Percentiles rank a stretch among this genome's conserved stretches.
Evolutionary conservation across 53 echinoderm and acorn worm genomes (phyloP).

Genomic region (Apostichopus leukothele): DNA sequence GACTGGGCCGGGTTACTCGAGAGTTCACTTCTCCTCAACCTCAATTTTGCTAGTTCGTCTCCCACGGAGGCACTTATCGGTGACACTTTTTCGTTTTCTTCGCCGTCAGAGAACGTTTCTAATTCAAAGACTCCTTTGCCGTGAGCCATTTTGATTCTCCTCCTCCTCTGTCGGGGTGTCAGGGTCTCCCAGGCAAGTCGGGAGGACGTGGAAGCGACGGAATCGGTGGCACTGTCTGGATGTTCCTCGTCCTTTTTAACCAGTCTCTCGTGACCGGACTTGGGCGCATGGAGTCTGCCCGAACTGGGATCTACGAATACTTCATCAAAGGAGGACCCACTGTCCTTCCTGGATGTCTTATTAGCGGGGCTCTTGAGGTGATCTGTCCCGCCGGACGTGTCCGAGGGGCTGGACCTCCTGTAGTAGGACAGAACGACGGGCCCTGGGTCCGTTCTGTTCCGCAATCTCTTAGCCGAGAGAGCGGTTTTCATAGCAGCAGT

Average conservation of each 20-base stretch:
- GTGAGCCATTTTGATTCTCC: slow-evolving; percentile 80
- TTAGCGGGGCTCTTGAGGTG: slow-evolving; percentile 28
- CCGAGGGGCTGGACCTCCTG: slow-evolving; percentile 44
- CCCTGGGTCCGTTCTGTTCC: slow-evolving; percentile 83
- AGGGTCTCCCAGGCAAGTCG: slow-evolving; percentile 89
- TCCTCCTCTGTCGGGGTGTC: slow-evolving; percentile 80
- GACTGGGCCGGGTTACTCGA: slow-evolving; percentile 1
- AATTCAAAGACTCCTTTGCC: slow-evolving; percentile 37
- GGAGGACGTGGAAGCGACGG: slow-evolving; percentile 67
- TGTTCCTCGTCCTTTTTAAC: slow-evolving; percentile 75
- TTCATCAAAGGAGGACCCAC: slow-evolving; percentile 67
- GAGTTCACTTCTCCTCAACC: neutral
- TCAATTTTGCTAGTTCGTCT: neutral
- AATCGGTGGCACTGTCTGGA: slow-evolving; percentile 77
- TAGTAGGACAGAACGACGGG: slow-evolving; percentile 45
- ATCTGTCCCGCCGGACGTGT: slow-evolving; percentile 54
- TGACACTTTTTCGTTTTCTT: slow-evolving; percentile 4
- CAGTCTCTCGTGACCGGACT: slow-evolving; percentile 63
- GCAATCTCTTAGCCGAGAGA: slow-evolving; percentile 61
- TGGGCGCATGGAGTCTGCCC: slow-evolving; percentile 67
- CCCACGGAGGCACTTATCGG: neutral
- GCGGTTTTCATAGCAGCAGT: slow-evolving; percentile 57
- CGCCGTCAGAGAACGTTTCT: slow-evolving; percentile 20
- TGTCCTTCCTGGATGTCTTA: slow-evolving; percentile 61
- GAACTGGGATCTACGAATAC: slow-evolving; percentile 49